Evolutionary conservation across 2,888 invertebrate genomes (phyloP), one percentile per base, ranked within the genome.

Genomic region (Acanthopleura granulata): DNA sequence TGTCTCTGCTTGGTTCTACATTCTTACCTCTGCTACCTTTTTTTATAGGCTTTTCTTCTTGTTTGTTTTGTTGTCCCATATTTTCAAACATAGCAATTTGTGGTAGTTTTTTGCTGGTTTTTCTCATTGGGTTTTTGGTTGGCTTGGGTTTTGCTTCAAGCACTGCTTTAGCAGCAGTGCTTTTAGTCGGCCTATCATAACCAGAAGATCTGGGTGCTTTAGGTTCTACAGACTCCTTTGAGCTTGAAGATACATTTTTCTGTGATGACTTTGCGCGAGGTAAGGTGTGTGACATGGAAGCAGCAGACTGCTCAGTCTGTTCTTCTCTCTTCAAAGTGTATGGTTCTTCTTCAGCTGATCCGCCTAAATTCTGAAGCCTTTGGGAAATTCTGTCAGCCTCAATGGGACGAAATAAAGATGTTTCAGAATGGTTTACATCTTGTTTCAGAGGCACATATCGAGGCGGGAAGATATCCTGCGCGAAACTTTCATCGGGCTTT

Each of bases 11-110:
- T 22, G 18, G 66, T 3, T 66, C 66, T 16, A 66, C 66, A 27
- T 22, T 22, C 14, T 66, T 66, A 16, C 16, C 66, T 16, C 66
- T 18, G 6, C 22, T 66, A 27, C 66, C 66, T 66, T 27, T 66
- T 14, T 66, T 66, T 1, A 66, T 16, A 12, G 66, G 66, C 25
- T 66, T 66, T 6, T 66, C 66, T 27, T 22, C 66, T 22, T 9
- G 16, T 14, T 66, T 66, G 14, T 66, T 66, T 27, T 66, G 66
- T 16, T 66, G 22, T 22, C 66, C 66, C 66, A 66, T 27, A 25
- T 66, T 66, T 66, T 66, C 66, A 66, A 66, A 66, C 66, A 66
- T 66, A 16, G 66, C 66, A 25, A 66, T 66, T 25, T 66, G 66
- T 22, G 66, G 66, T 16, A 66, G 66, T 27, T 66, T 66, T 66